Evolutionary conservation across 2,113 vertebrate species (phyloP).

Genomic region (Strigops habroptila): DNA sequence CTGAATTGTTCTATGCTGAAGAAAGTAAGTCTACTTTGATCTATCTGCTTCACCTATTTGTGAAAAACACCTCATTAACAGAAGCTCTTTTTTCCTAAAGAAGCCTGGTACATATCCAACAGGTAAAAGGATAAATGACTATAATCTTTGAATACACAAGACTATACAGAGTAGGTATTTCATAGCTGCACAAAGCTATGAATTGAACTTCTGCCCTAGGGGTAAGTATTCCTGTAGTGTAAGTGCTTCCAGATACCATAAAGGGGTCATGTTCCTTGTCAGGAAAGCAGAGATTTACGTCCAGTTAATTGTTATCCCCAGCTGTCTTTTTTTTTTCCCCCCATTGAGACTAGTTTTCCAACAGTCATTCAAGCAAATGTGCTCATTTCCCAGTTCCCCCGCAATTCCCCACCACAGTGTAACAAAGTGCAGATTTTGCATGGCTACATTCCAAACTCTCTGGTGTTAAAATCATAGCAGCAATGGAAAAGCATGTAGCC

Average conservation of each 20-base stretch:
- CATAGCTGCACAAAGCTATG: slow-evolving; percentile 19
- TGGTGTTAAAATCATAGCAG: slow-evolving; percentile 40
- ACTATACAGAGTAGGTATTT: neutral
- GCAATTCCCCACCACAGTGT: neutral
- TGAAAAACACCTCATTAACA: slow-evolving; percentile 16
- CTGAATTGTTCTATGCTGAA: neutral
- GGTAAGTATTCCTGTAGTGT: slow-evolving; percentile 31
- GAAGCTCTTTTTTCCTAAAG: neutral
- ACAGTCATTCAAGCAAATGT: slow-evolving; percentile 37
- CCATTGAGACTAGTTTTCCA: slow-evolving; percentile 21
- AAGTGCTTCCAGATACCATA: slow-evolving; percentile 42
- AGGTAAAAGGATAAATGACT: slow-evolving; percentile 34
- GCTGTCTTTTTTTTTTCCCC: neutral
- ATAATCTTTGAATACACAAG: slow-evolving; percentile 8
- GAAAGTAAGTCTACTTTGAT: neutral
- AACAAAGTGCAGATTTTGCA: slow-evolving; percentile 24
- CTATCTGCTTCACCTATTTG: neutral
- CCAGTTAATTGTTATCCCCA: slow-evolving; percentile 31
- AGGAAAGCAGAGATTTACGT: slow-evolving; percentile 41
- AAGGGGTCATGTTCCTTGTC: neutral
- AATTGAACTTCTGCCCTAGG: slow-evolving; percentile 57
- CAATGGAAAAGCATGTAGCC: neutral
- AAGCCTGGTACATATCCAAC: neutral
- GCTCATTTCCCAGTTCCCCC: slow-evolving; percentile 35
- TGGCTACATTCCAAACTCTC: neutral